Evolutionary conservation across 2,113 vertebrate species (phyloP), one percentile per base, ranked within the genome.

Genomic region (Brienomyrus longianalis): DNA sequence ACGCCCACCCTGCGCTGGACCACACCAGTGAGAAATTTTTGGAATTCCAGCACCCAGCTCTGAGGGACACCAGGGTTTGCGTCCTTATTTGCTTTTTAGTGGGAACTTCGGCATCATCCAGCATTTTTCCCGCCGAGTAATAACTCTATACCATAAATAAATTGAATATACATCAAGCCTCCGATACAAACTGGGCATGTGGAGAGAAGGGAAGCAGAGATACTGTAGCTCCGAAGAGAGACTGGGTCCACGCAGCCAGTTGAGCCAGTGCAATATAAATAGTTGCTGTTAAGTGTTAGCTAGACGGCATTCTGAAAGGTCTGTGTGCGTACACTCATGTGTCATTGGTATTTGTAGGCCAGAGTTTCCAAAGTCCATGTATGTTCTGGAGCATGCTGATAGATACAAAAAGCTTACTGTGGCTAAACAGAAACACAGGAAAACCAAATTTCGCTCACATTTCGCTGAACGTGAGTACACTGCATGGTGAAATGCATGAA

Each of bases 1-100:
- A 23, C 52, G 1, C 0, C 50, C 10, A 23, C 80, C 50, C 15
- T 62, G 87, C 66, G n/a, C 85, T 45, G 62, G 88, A 59, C 48
- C 87, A 89, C 54, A 27, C 80, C 80, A 77, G 48, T 45, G 88
- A 51, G 59, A 86, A 50, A 91, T 91, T 89, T 54, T 85, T 89
- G 85, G 50, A 43, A 87, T 89, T 91, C 86, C 90, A 86, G 39
- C 31, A 10, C 88, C 19, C 35, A 10, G 47, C 86, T 48, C 27
- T 15, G 56, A 47, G 19, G 52, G 54, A 88, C 9, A 47, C 5
- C 52, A 47, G 31, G 27, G 19, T 51, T 45, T 6, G 27, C 51
- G 1, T 15, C 35, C 39, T 31, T 56, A 31, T 10, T 35, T 27
- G 13, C 51, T 31, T 15, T 8, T 56, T 8, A 27, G 9, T 10